A percentile compares a stretch with the other conserved stretches of the same genome.
Conservation (phyloP, 2,888 invertebrate species). For the Scaptomyza polygonia region DNA sequence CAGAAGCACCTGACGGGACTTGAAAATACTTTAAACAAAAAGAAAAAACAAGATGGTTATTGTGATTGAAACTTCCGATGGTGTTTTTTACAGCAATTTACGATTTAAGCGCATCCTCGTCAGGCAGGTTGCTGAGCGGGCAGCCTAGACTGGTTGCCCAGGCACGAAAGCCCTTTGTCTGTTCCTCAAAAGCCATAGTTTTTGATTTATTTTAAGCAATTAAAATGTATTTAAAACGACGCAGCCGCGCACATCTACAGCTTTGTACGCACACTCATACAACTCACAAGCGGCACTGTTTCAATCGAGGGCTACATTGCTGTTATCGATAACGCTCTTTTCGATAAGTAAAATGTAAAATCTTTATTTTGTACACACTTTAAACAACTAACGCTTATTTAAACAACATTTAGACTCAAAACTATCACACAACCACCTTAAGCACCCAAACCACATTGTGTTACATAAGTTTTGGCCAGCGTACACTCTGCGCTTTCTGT, state of each 20-base stretch:
- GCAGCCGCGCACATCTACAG: conserved; percentile 27
- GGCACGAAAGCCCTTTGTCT: conserved; percentile 71
- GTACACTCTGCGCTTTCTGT: conserved; percentile 75
- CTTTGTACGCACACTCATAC: conserved; percentile 4
- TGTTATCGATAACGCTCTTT: conserved; percentile 14
- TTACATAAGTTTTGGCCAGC: conserved; percentile 80
- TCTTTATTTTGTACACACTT: conserved; percentile 59
- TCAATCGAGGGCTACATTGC: conserved; percentile 10
- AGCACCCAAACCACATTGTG: conserved; percentile 78
- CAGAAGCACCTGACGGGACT: conserved; percentile 78
- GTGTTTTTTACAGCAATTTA: conserved; percentile 50
- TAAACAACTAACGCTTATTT: conserved; percentile 16
- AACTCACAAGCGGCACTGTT: conserved; percentile 4
- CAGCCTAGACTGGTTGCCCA: conserved; percentile 82
- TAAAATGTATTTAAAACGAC: conserved; percentile 27
- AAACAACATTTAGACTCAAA: conserved; percentile 14
- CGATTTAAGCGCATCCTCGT: conserved; percentile 81
- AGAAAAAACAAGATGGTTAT: background rate
- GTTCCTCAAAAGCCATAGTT: conserved; percentile 57
- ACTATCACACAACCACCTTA: conserved; percentile 29
- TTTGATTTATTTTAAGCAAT: background rate
- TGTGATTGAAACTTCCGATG: background rate
- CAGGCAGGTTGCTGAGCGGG: conserved; percentile 74
- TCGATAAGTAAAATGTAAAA: conserved; percentile 21
- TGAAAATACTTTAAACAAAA: conserved; percentile 75